Evolutionary conservation across 2,797 vertebrate species (phyloP), one percentile per base, ranked within the genome.

Genomic region (Hydrocynus forskahlii): DNA sequence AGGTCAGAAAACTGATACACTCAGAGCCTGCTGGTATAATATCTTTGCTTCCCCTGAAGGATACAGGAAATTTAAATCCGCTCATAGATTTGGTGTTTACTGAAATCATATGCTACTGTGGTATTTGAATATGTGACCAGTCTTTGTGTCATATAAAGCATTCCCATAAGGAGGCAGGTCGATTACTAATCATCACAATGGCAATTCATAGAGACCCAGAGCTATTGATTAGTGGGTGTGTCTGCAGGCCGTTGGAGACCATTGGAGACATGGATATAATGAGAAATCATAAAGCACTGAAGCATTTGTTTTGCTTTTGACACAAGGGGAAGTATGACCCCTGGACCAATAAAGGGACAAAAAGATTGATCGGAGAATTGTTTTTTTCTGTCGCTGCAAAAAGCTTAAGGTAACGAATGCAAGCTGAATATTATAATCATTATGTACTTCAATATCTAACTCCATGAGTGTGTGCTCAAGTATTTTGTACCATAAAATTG

Each of bases 81-180:
- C 60, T 79, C 90, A 94, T 93, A 87, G 92, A 94, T 93, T 93
- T 88, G 78, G 78, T 90, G 88, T 90, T 93, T 90, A 91, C 88
- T 90, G 88, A 93, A 90, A 92, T 89, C 66, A 87, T 88, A 92
- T 74, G 84, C 88, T 89, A 79, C 85, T 89, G 87, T 88, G 89
- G 92, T 91, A 89, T 92, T 90, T 90, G 85, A 93, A 92, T 90
- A 92, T 88, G 84, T 76, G 84, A 87, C 75, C 62, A 81, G 88
- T 87, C 84, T 78, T 60, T 89, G 81, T 85, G 88, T 92, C 91
- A 89, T 89, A 87, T 86, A 78, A 93, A 93, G 86, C 88, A 91
- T 93, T 93, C 89, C 91, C 91, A 92, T 83, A 90, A 90, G 89
- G 81, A 79, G 84, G 79, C 66, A 63, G 87, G 75, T 91, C 89